Percentiles rank a stretch among this genome's conserved stretches.
phyloP scores from a whole-genome alignment of 2,797 vertebrate species.

The Argentina silus region DNA sequence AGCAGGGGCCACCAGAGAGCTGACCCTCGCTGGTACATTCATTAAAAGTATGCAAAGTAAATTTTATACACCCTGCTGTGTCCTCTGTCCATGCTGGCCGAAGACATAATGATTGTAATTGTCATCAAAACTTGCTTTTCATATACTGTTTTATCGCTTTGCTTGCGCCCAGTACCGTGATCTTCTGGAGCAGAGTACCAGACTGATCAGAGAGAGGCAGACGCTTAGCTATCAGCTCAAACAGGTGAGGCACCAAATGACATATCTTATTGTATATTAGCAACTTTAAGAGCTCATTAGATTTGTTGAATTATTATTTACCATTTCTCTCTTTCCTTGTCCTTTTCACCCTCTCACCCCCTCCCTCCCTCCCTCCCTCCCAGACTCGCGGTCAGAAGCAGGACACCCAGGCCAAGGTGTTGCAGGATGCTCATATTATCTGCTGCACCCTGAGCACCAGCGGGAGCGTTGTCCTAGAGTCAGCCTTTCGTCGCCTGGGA shows the following conservation, averaged over 20 bases:
- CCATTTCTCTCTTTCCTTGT: neutral
- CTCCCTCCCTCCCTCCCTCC: constrained; percentile 8
- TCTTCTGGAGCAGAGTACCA: constrained; percentile 70
- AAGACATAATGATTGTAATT: too few species aligned
- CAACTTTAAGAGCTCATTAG: neutral
- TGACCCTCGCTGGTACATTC: neutral
- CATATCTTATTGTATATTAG: neutral
- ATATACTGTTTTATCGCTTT: neutral
- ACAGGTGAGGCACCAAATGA: constrained; percentile 67
- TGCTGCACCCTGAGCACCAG: constrained; percentile 88
- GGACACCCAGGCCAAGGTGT: constrained; percentile 76
- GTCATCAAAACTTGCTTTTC: neutral
- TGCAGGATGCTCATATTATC: constrained; percentile 83
- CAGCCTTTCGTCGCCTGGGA: constrained; percentile 74
- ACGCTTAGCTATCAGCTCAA: constrained; percentile 78
- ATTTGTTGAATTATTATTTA: neutral
- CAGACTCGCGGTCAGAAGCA: constrained; percentile 73
- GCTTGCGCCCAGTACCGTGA: constrained; percentile 65
- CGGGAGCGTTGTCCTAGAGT: constrained; percentile 77
- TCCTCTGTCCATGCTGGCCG: neutral
- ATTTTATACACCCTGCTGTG: neutral
- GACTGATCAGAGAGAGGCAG: constrained; percentile 77
- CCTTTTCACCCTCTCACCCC: too few species aligned
- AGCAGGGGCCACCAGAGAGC: constrained; percentile 1
- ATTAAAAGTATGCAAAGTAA: neutral